Evolutionary conservation across 2,797 vertebrate genomes (phyloP).

Genomic region (Kryptopterus vitreolus): DNA sequence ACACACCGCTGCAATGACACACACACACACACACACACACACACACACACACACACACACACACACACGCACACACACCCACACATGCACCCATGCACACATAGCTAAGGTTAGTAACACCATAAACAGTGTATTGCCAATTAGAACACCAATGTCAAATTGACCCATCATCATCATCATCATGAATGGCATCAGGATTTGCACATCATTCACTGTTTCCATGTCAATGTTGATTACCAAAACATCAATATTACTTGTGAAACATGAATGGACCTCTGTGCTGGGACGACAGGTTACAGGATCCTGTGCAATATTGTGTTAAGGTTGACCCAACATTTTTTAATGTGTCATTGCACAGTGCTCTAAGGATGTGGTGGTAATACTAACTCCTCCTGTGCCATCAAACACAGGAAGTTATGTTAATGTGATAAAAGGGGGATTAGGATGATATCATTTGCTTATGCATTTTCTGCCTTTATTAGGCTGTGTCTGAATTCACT

Average conservation of each 20-base stretch:
- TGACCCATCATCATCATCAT: neutral
- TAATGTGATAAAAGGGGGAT: constrained; percentile 16
- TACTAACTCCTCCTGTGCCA: constrained; percentile 21
- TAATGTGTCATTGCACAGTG: neutral
- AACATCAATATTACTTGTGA: constrained; percentile 18
- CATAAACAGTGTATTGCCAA: constrained; percentile 18
- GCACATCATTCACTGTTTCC: constrained; percentile 13
- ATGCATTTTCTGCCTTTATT: constrained; percentile 61
- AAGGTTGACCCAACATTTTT: neutral
- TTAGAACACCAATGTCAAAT: neutral
- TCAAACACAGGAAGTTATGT: constrained; percentile 49
- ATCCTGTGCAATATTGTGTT: neutral
- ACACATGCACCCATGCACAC: no score
- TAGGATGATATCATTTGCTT: constrained; percentile 69
- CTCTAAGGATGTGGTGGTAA: neutral
- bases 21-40: constrained; percentile 39
- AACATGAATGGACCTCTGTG: neutral
- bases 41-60: constrained; percentile 38
- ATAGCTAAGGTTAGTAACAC: constrained; percentile 23
- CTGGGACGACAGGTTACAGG: neutral
- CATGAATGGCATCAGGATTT: neutral
- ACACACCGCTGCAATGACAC: constrained; percentile 72
- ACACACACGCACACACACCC: no score
- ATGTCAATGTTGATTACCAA: constrained; percentile 33
- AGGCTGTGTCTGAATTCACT: constrained; percentile 11